Percentiles rank a stretch among this genome's conserved stretches.
phyloP scores from a whole-genome alignment of 2,113 vertebrate genomes.

The Papio anubis region DNA sequence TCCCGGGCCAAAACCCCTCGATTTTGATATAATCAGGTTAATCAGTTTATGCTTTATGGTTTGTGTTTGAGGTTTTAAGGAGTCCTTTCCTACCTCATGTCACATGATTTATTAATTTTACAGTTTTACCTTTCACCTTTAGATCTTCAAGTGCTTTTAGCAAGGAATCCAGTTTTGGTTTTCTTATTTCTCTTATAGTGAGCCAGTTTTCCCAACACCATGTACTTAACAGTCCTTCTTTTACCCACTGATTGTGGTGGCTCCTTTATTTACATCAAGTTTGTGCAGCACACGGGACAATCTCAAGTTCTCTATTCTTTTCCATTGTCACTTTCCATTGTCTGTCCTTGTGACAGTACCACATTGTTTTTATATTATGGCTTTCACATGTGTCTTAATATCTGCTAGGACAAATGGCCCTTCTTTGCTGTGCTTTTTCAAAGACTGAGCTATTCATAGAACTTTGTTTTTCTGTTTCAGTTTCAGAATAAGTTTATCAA shows the following conservation, averaged over 20 bases:
- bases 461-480: background rate
- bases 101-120: background rate
- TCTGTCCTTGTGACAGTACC: background rate
- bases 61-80: background rate
- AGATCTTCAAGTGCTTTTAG: background rate
- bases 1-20: background rate
- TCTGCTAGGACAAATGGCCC: background rate
- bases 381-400: background rate
- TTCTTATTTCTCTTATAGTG: background rate
- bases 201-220: background rate
- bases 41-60: background rate
- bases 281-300: background rate
- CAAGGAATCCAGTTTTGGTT: background rate
- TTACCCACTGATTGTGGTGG: background rate
- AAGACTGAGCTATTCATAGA: background rate
- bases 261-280: background rate
- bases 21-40: background rate
- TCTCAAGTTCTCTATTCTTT: background rate
- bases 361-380: background rate
- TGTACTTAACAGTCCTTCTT: background rate
- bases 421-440: background rate
- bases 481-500: background rate
- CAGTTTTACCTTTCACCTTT: background rate
- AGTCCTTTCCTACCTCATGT: background rate
- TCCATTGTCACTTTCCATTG: background rate